Conservation (phyloP, 2,113 vertebrate genomes). For the Scytalopus superciliaris region DNA sequence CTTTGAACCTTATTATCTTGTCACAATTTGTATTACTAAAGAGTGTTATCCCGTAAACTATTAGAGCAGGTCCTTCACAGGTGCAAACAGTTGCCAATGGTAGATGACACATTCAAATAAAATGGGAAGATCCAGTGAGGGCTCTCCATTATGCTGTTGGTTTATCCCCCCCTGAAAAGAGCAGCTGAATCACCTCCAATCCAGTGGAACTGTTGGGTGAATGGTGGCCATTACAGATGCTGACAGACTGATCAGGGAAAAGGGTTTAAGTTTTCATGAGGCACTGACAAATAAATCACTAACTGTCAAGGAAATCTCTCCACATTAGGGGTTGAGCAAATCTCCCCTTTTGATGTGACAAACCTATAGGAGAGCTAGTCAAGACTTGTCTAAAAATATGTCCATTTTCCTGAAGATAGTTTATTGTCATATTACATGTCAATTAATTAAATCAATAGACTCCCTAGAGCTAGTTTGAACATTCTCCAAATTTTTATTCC, state of each 20-base stretch:
- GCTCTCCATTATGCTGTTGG: background rate
- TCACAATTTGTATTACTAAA: background rate
- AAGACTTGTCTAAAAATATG: background rate
- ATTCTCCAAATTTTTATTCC: background rate
- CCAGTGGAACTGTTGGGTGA: background rate
- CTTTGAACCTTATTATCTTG: no score
- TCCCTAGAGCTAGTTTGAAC: background rate
- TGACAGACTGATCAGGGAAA: background rate
- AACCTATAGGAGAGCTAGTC: background rate
- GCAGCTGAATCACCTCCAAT: background rate
- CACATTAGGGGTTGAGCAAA: background rate
- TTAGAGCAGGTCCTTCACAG: no score
- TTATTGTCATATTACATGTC: background rate
- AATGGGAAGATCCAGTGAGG: background rate
- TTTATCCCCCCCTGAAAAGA: background rate
- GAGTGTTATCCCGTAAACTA: no score
- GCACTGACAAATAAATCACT: background rate
- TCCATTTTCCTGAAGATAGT: background rate
- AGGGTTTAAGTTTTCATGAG: background rate
- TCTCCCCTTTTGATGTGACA: background rate
- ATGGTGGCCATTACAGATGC: background rate
- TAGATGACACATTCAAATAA: no score
- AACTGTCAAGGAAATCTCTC: background rate
- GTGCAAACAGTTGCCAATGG: no score
- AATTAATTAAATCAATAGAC: background rate